Base-by-base conservation (phyloP, 1,140 invertebrate genomes). In the Danaus plexippus region DNA sequence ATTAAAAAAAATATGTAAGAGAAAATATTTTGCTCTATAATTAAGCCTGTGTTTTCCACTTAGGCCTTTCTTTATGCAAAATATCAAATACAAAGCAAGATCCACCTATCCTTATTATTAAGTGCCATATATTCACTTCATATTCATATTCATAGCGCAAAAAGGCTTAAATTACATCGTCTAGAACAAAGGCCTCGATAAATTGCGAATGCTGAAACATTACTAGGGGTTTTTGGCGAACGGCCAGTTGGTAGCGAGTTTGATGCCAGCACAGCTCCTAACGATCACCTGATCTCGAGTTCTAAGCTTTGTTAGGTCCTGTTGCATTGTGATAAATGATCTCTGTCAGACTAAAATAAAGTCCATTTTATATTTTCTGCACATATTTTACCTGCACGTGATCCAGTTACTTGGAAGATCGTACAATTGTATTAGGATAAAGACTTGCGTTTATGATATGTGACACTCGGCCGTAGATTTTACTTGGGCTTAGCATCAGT, bases 301-400 rank as follows among this genome's bases (percentile, higher is more conserved):
- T 47, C 58, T 57, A 54, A 64, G 59, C 59, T 61, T 64, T 61
- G 63, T 61, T 64, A 59, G 63, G 51, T 64, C 59, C 59, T 61
- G 58, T 61, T 64, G 63, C 59, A 51, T 61, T 45, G 55, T 64
- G 63, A 64, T 64, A 61, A 61, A 64, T 61, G 54, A 41, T 48
- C 52, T 15, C 53, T 63, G 52, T 57, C 48, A 57, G 55, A 49
- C 22, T 32, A 32, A 32, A 32, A 32, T 32, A 32, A 32, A 32
- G 22, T 32, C 22, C 22, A 32, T 32, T 32, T 32, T 32, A 32
- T 32, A 32, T 32, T 32, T 6, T 32, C 22, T 32, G 22, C 22
- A 32, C 22, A 32, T 32, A 32, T 32, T 32, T 32, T 32, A 32
- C 22, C 22, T 32, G 22, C 22, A 32, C 22, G 22, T 32, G 22